These are phyloP conservation scores for Heliconius himera DNA, from an alignment of 1,140 invertebrate genomes.

Conservation along the genomic window DNA sequence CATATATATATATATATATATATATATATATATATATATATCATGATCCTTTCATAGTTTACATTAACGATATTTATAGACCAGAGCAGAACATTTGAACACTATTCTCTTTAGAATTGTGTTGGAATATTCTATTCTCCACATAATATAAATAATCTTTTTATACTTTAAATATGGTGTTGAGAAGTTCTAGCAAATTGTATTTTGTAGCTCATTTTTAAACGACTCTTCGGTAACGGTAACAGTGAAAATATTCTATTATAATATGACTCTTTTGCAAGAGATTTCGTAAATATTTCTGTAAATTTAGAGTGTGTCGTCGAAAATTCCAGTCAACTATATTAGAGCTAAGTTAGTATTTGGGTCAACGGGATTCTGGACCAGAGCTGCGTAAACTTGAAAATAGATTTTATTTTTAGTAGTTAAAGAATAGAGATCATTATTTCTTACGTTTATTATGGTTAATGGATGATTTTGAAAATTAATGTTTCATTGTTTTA, in stretches of 20 bases:
- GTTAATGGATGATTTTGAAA: neutral
- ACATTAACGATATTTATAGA: too few relatives aligned
- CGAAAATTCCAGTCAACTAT: conserved; percentile 60
- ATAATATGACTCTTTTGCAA: conserved; percentile 45
- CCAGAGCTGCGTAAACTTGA: conserved; percentile 70
- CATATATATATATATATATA: too few relatives aligned
- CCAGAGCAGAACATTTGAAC: too few relatives aligned
- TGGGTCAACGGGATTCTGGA: conserved; percentile 68
- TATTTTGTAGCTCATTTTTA: too few relatives aligned
- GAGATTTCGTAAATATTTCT: conserved; percentile 46
- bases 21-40: too few relatives aligned
- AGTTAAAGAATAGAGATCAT: conserved; percentile 1
- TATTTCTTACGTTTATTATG: neutral
- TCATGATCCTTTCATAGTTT: too few relatives aligned
- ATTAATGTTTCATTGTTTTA: neutral
- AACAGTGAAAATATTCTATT: neutral
- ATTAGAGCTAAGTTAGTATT: conserved; percentile 64
- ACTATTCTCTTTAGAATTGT: too few relatives aligned
- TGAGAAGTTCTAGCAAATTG: too few relatives aligned
- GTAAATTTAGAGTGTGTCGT: conserved; percentile 47
- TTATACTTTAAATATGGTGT: too few relatives aligned
- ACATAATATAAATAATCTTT: too few relatives aligned
- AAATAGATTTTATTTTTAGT: conserved; percentile 73
- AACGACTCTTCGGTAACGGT: neutral
- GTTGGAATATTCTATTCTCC: too few relatives aligned